Evolutionary conservation across 2,113 vertebrate genomes (phyloP), one percentile per base, ranked within the genome.

Genomic region (Rallus limicola): DNA sequence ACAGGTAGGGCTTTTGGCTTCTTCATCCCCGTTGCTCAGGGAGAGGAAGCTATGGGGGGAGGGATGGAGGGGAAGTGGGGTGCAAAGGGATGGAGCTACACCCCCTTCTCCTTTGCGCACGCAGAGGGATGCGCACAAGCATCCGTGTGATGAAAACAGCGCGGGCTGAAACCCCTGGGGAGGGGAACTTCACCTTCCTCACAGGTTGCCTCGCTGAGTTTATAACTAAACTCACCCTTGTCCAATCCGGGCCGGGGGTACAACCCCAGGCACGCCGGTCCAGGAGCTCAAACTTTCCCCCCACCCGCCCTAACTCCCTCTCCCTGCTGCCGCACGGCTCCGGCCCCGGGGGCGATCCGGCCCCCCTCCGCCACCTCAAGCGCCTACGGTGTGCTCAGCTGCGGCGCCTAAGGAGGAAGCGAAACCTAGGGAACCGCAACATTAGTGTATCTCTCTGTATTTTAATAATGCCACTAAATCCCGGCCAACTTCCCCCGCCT

Each of bases 1-100:
- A 99, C 99, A 99, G 99, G 99, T 99, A 99, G 98, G 99, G 97
- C 95, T 98, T 98, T 88, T 82, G 88, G 82, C 88, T 80, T 82
- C 63, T 94, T 92, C 69, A 42, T 62, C n/a, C 67, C 79, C 10
- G 0, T 17, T 76, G 60, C 10, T 62, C 10, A 55, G 44, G 91
- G 70, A 80, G 59, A 80, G 63, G 76, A 90, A 92, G 67, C n/a
- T 23, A 1, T 5, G 33, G 14, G 20, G 19, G 52, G 52, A 16
- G 50, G 23, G 50, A 53, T 20, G 48, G 21, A 36, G 48, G 12
- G 40, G 13, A 46, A 40, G 10, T 0, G 8, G 52, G 52, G 52
- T 36, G 7, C 4, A 10, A 48, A 53, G 40, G 33, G 24, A 4
- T 38, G 17, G 15, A 53, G 56, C 42, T 55, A 48, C 10, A 4